Evolutionary conservation across 2,888 invertebrate species (phyloP).

Genomic region (Lordiphosa andalusiaca): DNA sequence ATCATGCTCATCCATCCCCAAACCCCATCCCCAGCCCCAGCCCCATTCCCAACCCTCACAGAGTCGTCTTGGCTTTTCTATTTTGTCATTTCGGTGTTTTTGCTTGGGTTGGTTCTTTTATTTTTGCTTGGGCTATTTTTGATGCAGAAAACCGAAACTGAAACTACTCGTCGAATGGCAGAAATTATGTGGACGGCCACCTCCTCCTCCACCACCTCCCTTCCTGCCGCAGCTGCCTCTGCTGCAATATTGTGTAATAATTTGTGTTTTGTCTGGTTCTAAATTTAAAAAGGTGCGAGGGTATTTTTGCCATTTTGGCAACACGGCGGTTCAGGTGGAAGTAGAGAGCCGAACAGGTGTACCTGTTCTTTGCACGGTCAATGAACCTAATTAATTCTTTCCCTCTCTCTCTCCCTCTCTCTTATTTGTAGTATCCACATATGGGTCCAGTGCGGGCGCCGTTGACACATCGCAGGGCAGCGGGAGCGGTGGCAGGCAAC

Average conservation of each 20-base stretch:
- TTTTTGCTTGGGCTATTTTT: conserved; percentile 43
- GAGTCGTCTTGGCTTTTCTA: no score
- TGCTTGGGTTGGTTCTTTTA: conserved; percentile 20
- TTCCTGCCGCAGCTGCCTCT: neutral
- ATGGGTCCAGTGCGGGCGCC: conserved; percentile 79
- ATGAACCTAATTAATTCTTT: conserved; percentile 2
- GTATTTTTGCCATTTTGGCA: conserved; percentile 39
- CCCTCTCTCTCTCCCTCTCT: conserved; percentile 2
- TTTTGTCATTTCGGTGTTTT: neutral
- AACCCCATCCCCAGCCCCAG: neutral
- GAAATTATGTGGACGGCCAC: conserved; percentile 22
- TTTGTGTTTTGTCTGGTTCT: conserved; percentile 51
- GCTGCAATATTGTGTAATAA: conserved; percentile 61
- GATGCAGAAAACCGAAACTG: conserved; percentile 18
- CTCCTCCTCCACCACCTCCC: neutral
- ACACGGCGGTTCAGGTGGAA: conserved; percentile 46
- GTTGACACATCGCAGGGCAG: conserved; percentile 39
- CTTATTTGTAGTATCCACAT: conserved; percentile 78
- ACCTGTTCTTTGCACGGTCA: conserved; percentile 4
- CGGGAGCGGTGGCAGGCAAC: conserved; percentile 81
- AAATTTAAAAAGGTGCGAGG: conserved; percentile 45
- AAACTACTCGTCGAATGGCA: conserved; percentile 13
- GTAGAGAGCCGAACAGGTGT: conserved; percentile 4
- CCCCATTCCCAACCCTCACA: neutral
- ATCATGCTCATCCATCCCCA: conserved; percentile 26